A percentile compares a stretch with the other conserved stretches of the same genome.
Evolutionary conservation across 37 sponge, comb jelly and placozoan genomes (phyloP).

Genomic region (Ianthella basta): DNA sequence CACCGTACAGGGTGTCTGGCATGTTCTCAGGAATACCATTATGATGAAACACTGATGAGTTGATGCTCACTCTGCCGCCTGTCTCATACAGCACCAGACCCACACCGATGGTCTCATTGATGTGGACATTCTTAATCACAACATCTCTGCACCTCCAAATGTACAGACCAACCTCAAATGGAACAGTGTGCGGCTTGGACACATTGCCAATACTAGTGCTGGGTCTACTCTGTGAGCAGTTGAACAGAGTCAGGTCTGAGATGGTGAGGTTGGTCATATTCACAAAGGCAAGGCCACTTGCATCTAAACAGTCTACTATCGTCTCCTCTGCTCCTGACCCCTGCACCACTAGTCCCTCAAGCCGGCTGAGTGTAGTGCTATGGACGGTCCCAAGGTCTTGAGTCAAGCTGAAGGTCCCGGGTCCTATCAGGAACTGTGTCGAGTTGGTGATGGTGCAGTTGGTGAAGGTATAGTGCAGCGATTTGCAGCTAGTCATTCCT

Average conservation of each 20-base stretch:
- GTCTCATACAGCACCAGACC: conserved; percentile 15
- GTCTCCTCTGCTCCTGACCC: not conserved
- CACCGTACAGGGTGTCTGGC: not conserved
- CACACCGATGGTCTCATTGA: not conserved
- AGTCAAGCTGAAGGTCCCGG: not conserved
- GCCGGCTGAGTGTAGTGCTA: not conserved
- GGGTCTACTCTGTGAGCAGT: not conserved
- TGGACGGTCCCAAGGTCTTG: not conserved
- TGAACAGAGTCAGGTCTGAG: not conserved
- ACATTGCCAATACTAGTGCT: not conserved
- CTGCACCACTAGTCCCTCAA: not conserved
- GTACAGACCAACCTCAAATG: not conserved
- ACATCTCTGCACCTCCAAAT: conserved; percentile 1
- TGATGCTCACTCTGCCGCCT: not conserved
- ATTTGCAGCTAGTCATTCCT: not conserved
- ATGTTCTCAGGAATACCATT: not conserved
- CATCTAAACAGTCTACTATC: not conserved
- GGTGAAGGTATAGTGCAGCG: conserved; percentile 3
- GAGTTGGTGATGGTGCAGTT: not conserved
- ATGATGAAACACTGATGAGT: not conserved
- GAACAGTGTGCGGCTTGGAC: not conserved
- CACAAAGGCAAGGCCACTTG: conserved; percentile 1
- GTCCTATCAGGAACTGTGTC: not conserved
- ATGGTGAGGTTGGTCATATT: conserved; percentile 2
- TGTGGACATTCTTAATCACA: not conserved